A percentile compares a stretch with the other conserved stretches of the same genome.
phyloP scores from a whole-genome alignment of 2,113 vertebrate species.

The Sciurus niger region DNA sequence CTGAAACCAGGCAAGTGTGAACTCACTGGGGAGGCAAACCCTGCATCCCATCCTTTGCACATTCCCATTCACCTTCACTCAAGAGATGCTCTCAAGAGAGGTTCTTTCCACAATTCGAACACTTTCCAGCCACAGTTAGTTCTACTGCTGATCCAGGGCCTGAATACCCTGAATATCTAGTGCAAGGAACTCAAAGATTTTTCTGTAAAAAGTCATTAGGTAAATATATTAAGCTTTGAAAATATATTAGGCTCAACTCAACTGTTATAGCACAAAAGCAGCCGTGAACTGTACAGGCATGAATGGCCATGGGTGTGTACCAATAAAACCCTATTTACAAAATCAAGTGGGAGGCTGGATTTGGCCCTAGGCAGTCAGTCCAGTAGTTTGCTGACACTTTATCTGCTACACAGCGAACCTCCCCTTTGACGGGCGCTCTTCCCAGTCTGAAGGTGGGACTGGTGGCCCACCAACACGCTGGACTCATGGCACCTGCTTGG shows the following conservation, averaged over 20 bases:
- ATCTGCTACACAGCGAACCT: background rate
- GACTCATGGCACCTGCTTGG: conserved; percentile 27
- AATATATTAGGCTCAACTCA: background rate
- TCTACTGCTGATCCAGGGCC: background rate
- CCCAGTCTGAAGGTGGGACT: background rate
- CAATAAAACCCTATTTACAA: too few relatives aligned
- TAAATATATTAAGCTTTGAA: conserved; percentile 8
- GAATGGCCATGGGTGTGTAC: too few relatives aligned
- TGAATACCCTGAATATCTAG: background rate
- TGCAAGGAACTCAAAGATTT: background rate
- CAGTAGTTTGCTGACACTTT: too few relatives aligned
- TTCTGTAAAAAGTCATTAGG: background rate
- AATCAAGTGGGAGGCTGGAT: background rate
- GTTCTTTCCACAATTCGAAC: background rate
- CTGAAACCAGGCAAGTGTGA: background rate
- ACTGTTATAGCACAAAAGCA: background rate
- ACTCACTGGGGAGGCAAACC: background rate
- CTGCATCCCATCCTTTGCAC: background rate
- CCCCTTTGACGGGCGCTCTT: conserved; percentile 70
- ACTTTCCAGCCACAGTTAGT: background rate
- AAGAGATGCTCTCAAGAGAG: background rate
- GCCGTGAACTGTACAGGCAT: too few relatives aligned
- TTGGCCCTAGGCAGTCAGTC: accelerated
- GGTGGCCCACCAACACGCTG: conserved; percentile 3
- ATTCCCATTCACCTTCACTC: background rate